Conservation (phyloP, 2,797 vertebrate genomes). For the Fringilla coelebs region DNA sequence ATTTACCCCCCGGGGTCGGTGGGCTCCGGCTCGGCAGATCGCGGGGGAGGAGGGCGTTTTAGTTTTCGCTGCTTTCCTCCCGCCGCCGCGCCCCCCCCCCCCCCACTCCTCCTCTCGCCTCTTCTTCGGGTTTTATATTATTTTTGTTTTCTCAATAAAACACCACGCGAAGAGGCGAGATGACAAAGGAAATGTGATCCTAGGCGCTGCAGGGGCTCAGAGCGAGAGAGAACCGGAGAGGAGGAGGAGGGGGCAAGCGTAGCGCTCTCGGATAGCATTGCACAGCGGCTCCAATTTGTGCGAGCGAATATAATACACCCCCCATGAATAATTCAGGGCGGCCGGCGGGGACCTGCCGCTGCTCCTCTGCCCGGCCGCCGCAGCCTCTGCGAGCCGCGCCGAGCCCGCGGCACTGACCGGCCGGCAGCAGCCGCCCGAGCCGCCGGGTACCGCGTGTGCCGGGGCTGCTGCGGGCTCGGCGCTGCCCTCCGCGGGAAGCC, state of each 20-base stretch:
- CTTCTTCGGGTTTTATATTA: neutral
- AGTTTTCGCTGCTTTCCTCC: neutral
- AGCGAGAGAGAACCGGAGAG: slow-evolving; percentile 62
- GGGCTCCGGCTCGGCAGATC: neutral
- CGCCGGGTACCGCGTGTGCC: slow-evolving; percentile 1
- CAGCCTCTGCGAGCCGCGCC: neutral
- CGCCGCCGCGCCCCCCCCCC: too few species aligned
- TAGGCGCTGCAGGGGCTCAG: slow-evolving; percentile 68
- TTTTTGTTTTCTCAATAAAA: slow-evolving; percentile 58
- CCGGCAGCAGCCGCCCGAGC: neutral
- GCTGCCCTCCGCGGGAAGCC: neutral
- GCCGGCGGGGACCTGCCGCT: slow-evolving; percentile 72
- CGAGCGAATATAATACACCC: slow-evolving; percentile 73
- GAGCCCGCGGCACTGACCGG: neutral
- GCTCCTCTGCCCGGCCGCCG: slow-evolving; percentile 15
- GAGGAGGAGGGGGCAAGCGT: slow-evolving; percentile 62
- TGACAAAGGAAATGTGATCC: slow-evolving; percentile 82
- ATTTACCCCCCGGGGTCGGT: slow-evolving; percentile 37
- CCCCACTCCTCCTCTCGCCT: neutral
- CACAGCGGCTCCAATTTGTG: slow-evolving; percentile 72
- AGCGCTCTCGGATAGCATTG: slow-evolving; percentile 73
- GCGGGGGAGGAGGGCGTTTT: neutral
- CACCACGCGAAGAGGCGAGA: slow-evolving; percentile 70
- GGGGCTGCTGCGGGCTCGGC: neutral
- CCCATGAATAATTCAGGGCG: slow-evolving; percentile 77